Evolutionary conservation across 1,140 invertebrate genomes (phyloP).

Genomic region (Yoshiicerus persimilis): DNA sequence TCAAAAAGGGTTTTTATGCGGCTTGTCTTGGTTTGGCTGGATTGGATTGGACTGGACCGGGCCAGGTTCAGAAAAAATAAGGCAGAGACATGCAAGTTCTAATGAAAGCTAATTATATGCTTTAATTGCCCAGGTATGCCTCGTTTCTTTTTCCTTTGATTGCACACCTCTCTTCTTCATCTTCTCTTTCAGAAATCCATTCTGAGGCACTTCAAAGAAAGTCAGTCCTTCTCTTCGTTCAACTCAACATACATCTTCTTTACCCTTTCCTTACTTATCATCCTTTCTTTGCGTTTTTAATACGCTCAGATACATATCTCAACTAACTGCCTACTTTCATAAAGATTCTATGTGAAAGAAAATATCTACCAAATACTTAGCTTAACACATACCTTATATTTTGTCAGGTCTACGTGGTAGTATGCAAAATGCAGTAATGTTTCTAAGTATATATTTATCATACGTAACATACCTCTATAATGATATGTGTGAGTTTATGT

Average conservation of each 20-base stretch:
- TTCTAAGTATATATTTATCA: not conserved
- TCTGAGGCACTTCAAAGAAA: conserved; percentile 8
- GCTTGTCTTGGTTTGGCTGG: not conserved
- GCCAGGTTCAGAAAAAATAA: conserved; percentile 2
- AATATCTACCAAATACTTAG: not conserved
- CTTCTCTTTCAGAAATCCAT: conserved; percentile 24
- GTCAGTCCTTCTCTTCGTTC: not conserved
- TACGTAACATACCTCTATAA: not conserved
- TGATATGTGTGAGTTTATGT: not conserved
- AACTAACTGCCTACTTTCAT: too few species aligned
- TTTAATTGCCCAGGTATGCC: conserved; percentile 48
- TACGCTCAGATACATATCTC: not conserved
- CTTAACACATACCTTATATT: not conserved
- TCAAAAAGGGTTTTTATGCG: conserved; percentile 32
- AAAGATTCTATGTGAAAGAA: not conserved
- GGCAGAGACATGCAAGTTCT: conserved; percentile 42
- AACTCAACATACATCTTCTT: not conserved
- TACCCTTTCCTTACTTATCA: not conserved
- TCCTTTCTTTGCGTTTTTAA: not conserved
- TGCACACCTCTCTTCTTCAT: conserved; percentile 32
- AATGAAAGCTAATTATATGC: conserved; percentile 49
- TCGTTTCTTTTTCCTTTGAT: conserved; percentile 39
- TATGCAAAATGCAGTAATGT: too few species aligned
- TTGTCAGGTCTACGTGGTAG: not conserved
- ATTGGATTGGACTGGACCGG: not conserved